Evolutionary conservation across 2,888 invertebrate species (phyloP), one percentile per base, ranked within the genome.

Genomic region (Parapristionchus giblindavisi): DNA sequence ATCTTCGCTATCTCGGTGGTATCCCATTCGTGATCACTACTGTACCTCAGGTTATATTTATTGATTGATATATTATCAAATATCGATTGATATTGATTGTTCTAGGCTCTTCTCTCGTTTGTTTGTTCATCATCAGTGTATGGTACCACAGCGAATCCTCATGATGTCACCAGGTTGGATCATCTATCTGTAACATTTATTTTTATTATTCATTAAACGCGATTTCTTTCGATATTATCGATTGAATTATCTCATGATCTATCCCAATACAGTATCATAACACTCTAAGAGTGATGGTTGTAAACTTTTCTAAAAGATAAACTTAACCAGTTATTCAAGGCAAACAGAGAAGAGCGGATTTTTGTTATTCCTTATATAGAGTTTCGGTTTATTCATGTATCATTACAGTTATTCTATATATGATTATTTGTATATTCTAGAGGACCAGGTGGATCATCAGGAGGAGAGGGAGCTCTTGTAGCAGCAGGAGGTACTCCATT

Each of bases 11-110:
- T 3, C 80, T 87, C 8, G 91, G 91, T 65, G 91, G 90, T n/a
- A 84, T 91, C 48, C 90, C 76, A 24, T 90, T 89, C 87, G 89
- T 88, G 32, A 88, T 88, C 79, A 90, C 89, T 11, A 90, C 90
- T 80, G 86, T 89, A 21, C 81, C 81, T n/a, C 82, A 83, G 76
- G 83, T 68, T 17, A 43, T 43, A 8, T 8, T 17, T 8, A 8
- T 17, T 43, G 17, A 43, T 14, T 43, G 43, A 61, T 61, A 61
- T 60, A 60, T 38, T 34, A 24, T 60, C 3, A n/a, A 27, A 36
- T 4, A 60, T 60, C 43, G 36, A 61, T 61, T 32, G 40, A 65
- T 65, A 43, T 14, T 32, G 3, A 6, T 17, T 27, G 11, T 89
- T 52, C 1, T 89, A 89, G 77, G 86, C 85, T 0, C 80, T 89